Conservation (phyloP, 35 echinoderm and acorn worm genomes). For the Apostichopus parvimensis region DNA sequence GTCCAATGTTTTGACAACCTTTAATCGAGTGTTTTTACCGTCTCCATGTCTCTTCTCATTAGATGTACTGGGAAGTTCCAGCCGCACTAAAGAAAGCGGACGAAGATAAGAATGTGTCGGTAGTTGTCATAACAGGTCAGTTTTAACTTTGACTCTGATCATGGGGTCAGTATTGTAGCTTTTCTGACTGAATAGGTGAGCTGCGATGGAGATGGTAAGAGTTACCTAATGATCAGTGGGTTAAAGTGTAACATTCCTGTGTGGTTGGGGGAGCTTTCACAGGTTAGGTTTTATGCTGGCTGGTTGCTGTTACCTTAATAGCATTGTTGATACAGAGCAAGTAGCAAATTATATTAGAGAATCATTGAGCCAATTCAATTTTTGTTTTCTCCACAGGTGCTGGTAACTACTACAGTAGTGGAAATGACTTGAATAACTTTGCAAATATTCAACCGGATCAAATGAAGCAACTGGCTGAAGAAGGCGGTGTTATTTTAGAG, state of each 20-base stretch:
- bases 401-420: slow-evolving; percentile 90
- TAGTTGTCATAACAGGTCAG: slow-evolving; percentile 83
- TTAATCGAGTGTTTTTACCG: no score
- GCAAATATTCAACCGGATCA: slow-evolving; percentile 10
- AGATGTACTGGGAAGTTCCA: slow-evolving; percentile 10
- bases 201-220: no score
- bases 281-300: no score
- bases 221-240: no score
- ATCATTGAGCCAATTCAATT: not conserved
- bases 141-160: not conserved
- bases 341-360: no score
- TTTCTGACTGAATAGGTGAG: no score
- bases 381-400: slow-evolving; percentile 51
- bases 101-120: slow-evolving; percentile 68
- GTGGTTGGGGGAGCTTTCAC: no score
- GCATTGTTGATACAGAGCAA: no score
- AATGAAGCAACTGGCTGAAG: slow-evolving; percentile 46
- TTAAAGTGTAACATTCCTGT: no score
- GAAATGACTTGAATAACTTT: slow-evolving; percentile 95
- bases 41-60: not conserved
- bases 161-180: no score
- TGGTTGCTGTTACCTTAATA: no score
- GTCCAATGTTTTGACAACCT: no score
- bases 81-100: slow-evolving; percentile 60
- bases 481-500: slow-evolving; percentile 46